Evolutionary conservation across 2,888 invertebrate genomes (phyloP).

Genomic region (Apomyelois bistriatella): DNA sequence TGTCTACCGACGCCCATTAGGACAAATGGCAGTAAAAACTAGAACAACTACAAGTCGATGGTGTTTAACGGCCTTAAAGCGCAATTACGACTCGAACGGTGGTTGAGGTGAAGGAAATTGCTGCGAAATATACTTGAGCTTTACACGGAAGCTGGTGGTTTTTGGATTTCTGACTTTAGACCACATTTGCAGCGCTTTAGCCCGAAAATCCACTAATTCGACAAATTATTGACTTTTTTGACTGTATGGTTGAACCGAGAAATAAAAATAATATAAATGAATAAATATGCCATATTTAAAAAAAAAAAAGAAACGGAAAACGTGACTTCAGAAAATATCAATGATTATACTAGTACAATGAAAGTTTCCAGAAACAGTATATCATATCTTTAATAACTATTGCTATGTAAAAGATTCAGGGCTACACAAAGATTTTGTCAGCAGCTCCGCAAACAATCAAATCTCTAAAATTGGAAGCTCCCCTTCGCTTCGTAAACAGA

Average conservation of each 20-base stretch:
- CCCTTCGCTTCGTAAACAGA: slow-evolving; percentile 30
- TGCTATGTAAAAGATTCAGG: slow-evolving; percentile 17
- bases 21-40: slow-evolving; percentile 18
- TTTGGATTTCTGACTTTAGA: background rate
- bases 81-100: slow-evolving; percentile 22
- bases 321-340: too few species aligned
- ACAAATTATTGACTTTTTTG: too few species aligned
- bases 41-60: slow-evolving; percentile 22
- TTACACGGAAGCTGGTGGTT: background rate
- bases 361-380: too few species aligned
- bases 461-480: slow-evolving; percentile 28
- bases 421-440: slow-evolving; percentile 20
- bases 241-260: too few species aligned
- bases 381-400: too few species aligned
- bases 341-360: too few species aligned
- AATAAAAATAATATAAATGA: too few species aligned
- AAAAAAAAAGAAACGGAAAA: too few species aligned
- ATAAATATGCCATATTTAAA: too few species aligned
- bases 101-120: slow-evolving; percentile 12
- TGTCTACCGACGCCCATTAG: slow-evolving; percentile 11
- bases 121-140: slow-evolving; percentile 9
- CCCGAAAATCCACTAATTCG: too few species aligned
- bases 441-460: slow-evolving; percentile 27
- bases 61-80: slow-evolving; percentile 21
- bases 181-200: too few species aligned